Evolutionary conservation across 2,888 invertebrate genomes (phyloP).

Genomic region (Monochamus alternatus): DNA sequence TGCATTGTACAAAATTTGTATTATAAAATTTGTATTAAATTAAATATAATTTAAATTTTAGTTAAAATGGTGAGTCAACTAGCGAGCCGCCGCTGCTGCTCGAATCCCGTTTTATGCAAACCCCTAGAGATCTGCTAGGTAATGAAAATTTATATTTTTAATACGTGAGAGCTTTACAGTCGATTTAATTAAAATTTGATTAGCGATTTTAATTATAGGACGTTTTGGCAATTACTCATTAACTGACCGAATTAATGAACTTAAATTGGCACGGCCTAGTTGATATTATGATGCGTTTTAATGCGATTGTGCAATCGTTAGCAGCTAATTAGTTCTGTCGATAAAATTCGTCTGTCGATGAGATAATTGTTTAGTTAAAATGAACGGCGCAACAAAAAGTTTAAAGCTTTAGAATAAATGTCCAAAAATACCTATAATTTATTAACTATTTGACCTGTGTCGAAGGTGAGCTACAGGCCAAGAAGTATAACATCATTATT

Average conservation of each 20-base stretch:
- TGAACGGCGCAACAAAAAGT: background rate
- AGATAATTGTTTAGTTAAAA: background rate
- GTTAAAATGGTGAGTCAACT: too few relatives aligned
- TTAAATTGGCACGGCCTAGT: background rate
- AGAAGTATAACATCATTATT: too few relatives aligned
- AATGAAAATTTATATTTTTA: background rate
- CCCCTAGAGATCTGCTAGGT: background rate
- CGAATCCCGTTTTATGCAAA: background rate
- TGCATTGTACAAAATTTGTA: too few relatives aligned
- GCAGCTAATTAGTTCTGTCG: background rate
- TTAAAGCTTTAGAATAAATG: too few relatives aligned
- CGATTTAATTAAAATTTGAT: background rate
- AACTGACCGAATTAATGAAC: conserved; percentile 10
- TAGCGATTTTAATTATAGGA: conserved; percentile 8
- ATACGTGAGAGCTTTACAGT: background rate
- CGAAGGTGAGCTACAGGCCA: too few relatives aligned
- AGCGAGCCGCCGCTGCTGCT: background rate
- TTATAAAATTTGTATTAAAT: too few relatives aligned
- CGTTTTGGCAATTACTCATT: background rate
- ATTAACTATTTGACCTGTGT: too few relatives aligned
- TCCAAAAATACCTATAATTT: too few relatives aligned
- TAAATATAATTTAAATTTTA: too few relatives aligned
- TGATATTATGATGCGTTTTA: conserved; percentile 8
- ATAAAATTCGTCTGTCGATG: background rate
- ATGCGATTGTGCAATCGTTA: background rate